Base-by-base conservation (phyloP, 2,113 vertebrate species). In the Acinonyx jubatus region DNA sequence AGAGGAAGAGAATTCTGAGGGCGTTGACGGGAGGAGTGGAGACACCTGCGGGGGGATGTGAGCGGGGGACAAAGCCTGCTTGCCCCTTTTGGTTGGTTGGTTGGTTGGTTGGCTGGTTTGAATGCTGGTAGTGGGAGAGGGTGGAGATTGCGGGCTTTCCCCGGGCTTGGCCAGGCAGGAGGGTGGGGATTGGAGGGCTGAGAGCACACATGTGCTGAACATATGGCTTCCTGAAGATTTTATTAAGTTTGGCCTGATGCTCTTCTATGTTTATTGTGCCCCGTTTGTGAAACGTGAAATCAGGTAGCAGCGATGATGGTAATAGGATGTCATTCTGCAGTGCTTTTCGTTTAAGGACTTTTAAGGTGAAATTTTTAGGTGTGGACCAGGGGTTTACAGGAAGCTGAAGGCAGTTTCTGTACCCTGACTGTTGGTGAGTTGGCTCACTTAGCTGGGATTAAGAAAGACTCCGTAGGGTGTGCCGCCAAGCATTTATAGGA, bases 111-210 rank as follows among this genome's bases (percentile, higher is more conserved):
- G 38, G 38, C 15, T 25, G 73, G 25, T 45, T 29, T 78, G 71
- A 74, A 36, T n/a, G 38, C 11, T 66, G 78, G 3, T 41, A 9
- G 4, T 29, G 63, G 38, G 79, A 89, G 29, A 87, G 52, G 25
- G 29, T 78, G 94, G 90, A 55, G n/a, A 66, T 91, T 65, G 81
- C 63, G 80, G 89, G 69, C 41, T 97, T 66, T 86, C 36, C n/a
- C 19, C 25, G 61, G 8, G 11, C 16, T 71, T 73, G 87, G 71
- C 66, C 71, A 33, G 55, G 45, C 61, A 66, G 78, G 78, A 91
- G 57, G n/a, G 38, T 63, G 74, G 45, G 36, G 36, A 48, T 82
- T 82, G 50, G 65, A 98, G 81, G 78, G 45, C 68, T 63, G 68
- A 63, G 81, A 52, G 78, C 73, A 18, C 82, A 21, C 89, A n/a